These are phyloP conservation scores for Girardinichthys multiradiatus DNA, from an alignment of 2,113 vertebrate species.

Conservation along the genomic window DNA sequence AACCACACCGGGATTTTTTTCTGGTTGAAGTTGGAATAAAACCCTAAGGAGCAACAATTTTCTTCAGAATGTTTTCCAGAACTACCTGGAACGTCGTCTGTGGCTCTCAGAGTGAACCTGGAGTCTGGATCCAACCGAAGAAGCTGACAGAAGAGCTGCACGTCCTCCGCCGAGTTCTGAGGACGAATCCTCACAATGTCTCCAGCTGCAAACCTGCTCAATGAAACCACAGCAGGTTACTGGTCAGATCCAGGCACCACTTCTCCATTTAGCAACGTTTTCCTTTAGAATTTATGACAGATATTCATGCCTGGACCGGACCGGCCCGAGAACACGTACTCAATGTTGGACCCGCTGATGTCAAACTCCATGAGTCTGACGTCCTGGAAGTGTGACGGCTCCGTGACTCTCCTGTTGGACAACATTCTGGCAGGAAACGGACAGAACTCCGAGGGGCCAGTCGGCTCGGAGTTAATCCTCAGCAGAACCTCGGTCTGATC, in stretches of 20 bases:
- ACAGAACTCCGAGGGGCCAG: constrained; percentile 61
- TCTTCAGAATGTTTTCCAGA: background rate
- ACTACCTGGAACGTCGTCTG: constrained; percentile 73
- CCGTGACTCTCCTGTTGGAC: constrained; percentile 85
- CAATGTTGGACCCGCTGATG: constrained; percentile 83
- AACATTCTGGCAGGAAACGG: constrained; percentile 84
- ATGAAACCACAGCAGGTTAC: background rate
- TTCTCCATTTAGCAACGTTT: too few relatives aligned
- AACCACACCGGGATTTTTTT: background rate
- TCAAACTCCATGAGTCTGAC: constrained; percentile 93
- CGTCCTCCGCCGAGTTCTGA: constrained; percentile 77
- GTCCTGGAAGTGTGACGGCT: constrained; percentile 89
- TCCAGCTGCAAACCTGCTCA: constrained; percentile 83
- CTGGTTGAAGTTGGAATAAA: too few relatives aligned
- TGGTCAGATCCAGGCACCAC: background rate
- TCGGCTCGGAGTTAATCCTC: background rate
- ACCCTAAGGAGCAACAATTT: background rate
- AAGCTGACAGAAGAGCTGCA: constrained; percentile 85
- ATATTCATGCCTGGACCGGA: background rate
- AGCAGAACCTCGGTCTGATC: background rate
- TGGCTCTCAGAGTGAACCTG: constrained; percentile 80
- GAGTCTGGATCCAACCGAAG: constrained; percentile 83
- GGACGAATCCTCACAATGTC: constrained; percentile 90
- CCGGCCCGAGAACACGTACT: constrained; percentile 74
- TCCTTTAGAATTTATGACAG: background rate